Base-by-base conservation (phyloP, 1,140 invertebrate species). In the Phymastichus coffea region DNA sequence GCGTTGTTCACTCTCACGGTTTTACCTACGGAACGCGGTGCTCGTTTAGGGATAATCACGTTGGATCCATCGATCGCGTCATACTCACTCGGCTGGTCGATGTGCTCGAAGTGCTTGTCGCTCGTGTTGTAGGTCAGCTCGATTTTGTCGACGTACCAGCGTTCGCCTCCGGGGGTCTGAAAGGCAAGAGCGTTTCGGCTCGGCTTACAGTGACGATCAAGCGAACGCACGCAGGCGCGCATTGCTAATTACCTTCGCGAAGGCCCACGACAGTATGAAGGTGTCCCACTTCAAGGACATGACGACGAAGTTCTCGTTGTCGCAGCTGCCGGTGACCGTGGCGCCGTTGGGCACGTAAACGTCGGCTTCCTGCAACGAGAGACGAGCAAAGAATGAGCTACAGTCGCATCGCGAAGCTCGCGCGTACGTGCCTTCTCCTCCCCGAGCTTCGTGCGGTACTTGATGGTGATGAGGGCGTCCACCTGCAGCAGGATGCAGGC, bases 141-240 rank as follows among this genome's bases (percentile, higher is more conserved):
- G 37, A 93, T 83, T 63, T 85, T 85, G 55, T 86, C 87, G 4
- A 91, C 86, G 68, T 92, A 93, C 91, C 91, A 94, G 63, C 88
- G 83, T 72, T 94, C 91, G 6, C 90, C 90, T 12, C 91, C 91
- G 14, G 89, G 89, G 35, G 87, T 89, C 88, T 90, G 72, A 46
- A 80, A 80, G 53, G 56, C n/a, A n/a, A n/a, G n/a, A n/a, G n/a
- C n/a, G n/a, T n/a, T n/a, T n/a, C n/a, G n/a, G n/a, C n/a, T n/a
- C n/a, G n/a, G n/a, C n/a, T n/a, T n/a, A n/a, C n/a, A n/a, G n/a
- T n/a, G n/a, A n/a, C n/a, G n/a, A n/a, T n/a, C n/a, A n/a, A n/a
- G n/a, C n/a, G n/a, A n/a, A n/a, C n/a, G n/a, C n/a, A 41, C 51
- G 51, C 37, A 40, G 40, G 37, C 57, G 17, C 23, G 14, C 15